phyloP scores from a whole-genome alignment of 1,140 invertebrate genomes.

The Dendrolimus punctatus region DNA sequence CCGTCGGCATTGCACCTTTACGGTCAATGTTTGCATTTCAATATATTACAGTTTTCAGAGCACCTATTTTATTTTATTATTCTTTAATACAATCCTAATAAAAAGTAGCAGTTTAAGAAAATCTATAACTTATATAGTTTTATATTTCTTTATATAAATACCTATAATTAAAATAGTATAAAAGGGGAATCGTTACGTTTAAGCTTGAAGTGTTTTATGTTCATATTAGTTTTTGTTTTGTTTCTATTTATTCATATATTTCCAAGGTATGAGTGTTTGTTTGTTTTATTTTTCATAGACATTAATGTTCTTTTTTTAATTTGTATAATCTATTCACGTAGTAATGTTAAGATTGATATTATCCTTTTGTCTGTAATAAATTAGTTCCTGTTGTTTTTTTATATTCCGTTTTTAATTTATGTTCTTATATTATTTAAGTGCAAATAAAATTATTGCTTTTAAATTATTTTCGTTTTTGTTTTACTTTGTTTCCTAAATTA shows the following conservation, averaged over 20 bases:
- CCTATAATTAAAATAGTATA: conserved; percentile 26
- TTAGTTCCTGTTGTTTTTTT: conserved; percentile 61
- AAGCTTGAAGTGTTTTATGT: conserved; percentile 54
- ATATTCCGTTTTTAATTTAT: conserved; percentile 64
- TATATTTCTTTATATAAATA: conserved; percentile 13
- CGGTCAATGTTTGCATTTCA: too few relatives aligned
- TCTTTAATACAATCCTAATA: too few relatives aligned
- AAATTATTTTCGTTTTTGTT: conserved; percentile 46
- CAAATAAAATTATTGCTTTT: conserved; percentile 70
- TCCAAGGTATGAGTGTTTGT: conserved; percentile 57
- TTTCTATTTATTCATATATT: conserved; percentile 44
- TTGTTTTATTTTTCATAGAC: conserved; percentile 38
- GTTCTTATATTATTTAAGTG: conserved; percentile 60
- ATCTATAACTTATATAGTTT: neutral
- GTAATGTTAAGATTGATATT: conserved; percentile 36
- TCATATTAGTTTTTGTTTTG: conserved; percentile 62
- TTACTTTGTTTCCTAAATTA: conserved; percentile 8
- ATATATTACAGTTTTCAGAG: too few relatives aligned
- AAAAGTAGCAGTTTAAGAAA: too few relatives aligned
- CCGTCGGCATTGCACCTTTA: too few relatives aligned
- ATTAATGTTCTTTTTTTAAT: conserved; percentile 28
- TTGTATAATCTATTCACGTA: conserved; percentile 37
- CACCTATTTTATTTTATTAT: too few relatives aligned
- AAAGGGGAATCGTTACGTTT: conserved; percentile 68
- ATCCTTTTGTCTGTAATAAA: conserved; percentile 34